Base-by-base conservation (phyloP, 2,888 invertebrate species). In the Ellobium chinense region DNA sequence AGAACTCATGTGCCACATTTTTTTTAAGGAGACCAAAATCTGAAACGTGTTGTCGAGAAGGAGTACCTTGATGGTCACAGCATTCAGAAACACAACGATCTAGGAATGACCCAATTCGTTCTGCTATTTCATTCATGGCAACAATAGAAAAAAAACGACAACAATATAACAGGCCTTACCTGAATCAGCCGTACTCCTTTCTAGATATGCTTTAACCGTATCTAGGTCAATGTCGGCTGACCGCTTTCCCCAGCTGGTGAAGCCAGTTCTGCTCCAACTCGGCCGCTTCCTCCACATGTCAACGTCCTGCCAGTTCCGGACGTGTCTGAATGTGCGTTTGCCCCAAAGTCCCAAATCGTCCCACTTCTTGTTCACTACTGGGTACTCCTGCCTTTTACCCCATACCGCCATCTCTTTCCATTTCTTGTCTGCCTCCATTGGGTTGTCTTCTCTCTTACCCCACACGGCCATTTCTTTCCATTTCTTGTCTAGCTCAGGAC, bases 191-290 rank as follows among this genome's bases (percentile, higher is more conserved):
- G 60, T n/a, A n/a, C n/a, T 74, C 12, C 60, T 37, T 29, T 63
- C 46, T 0, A 78, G 36, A 39, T 78, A 72, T 14, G 27, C 78
- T 54, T 78, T 62, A 9, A 72, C 37, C 24, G 37, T 3, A 34
- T 54, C n/a, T 7, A 62, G 39, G 24, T 37, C 46, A 12, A 58
- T 9, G 18, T 36, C 69, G 56, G 27, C 58, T n/a, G 78, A 70
- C 21, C 78, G 29, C n/a, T 78, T 78, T 1, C 78, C 78, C 78
- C 78, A 78, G 65, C 72, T 78, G 39, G 63, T 72, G 65, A 78
- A 72, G 2, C 78, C 78, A 54, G 78, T 70, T 5, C 46, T 72
- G 60, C 69, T 60, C 78, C 78, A 78, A 34, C 78, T 78, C 4
- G 70, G 78, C 27, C 78, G 21, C 37, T 78, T 78, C 4, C 65